Evolutionary conservation across 2,113 vertebrate genomes (phyloP), one percentile per base, ranked within the genome.

Genomic region (Clarias magur): DNA sequence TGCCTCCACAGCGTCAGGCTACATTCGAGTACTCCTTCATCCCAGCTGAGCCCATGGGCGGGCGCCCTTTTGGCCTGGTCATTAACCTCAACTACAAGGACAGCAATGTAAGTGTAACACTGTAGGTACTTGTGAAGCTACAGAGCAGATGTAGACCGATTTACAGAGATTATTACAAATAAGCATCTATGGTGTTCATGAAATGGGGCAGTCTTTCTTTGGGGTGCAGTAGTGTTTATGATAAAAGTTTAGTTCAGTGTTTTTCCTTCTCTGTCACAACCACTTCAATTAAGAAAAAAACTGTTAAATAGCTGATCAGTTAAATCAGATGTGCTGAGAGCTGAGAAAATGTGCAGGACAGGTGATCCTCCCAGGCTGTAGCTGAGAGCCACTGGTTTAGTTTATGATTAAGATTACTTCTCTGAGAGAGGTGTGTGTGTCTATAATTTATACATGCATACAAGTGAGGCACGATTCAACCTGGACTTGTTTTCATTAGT

Each of bases 1-100:
- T 99, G 62, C 97, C 96, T 3, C 95, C 97, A 0, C 95, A 96
- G 91, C 95, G 94, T 87, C 98, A 99, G 94, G 98, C 98, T 62
- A 98, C 98, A 0, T 99, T 99, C 65, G 98, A 99, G 92, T 99
- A 99, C 63, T 99, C 98, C 63, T 99, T 99, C 94, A 98, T 99
- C 92, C 98, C 98, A 0, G 98, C 98, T 0, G 98, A 99, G 89
- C 98, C 97, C 0, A 99, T 99, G 98, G 98, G 98, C 0, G 98
- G 98, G 0, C 96, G 98, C 4, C 98, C 98, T 0, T 99, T 99
- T 0, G 98, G 98, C 4, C 94, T 99, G 0, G 98, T 99, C 91
- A 98, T 99, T 95, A 99, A 99, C 92, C 95, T 99, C 89, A 99
- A 99, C 95, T 99, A 99, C 94, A 98, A 96, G 91, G 98, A 99